These are phyloP conservation scores for Epsilonema sp. DNA, from an alignment of 2,888 invertebrate genomes.

Conservation along the genomic window DNA sequence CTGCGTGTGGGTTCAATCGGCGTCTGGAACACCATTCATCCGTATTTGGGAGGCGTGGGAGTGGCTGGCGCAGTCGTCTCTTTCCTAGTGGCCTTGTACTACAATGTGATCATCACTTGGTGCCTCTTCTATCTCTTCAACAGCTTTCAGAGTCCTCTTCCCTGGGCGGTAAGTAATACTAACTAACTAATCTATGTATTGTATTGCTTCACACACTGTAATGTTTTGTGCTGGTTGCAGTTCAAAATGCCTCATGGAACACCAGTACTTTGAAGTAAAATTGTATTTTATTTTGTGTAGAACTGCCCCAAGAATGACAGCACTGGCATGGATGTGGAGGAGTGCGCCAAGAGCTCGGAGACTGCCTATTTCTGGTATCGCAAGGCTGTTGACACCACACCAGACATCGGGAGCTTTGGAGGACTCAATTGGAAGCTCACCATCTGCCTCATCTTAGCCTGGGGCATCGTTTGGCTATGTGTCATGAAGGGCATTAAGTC, in stretches of 20 bases:
- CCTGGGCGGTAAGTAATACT: conserved; percentile 55
- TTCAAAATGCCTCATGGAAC: too few relatives aligned
- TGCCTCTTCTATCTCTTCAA: conserved; percentile 81
- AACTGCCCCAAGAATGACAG: too few relatives aligned
- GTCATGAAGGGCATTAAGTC: conserved; percentile 92
- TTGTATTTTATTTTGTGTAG: too few relatives aligned
- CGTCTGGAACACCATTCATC: conserved; percentile 87
- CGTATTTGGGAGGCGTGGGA: conserved; percentile 73
- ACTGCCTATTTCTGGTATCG: conserved; percentile 85
- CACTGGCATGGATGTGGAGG: too few relatives aligned
- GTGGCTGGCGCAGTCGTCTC: conserved; percentile 77
- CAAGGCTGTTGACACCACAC: conserved; percentile 69
- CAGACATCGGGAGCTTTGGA: conserved; percentile 60
- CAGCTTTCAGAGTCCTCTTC: conserved; percentile 62
- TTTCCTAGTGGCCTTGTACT: conserved; percentile 75
- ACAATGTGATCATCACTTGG: conserved; percentile 93
- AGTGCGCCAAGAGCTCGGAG: conserved; percentile 61
- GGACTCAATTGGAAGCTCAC: conserved; percentile 82
- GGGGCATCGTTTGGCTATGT: conserved; percentile 77
- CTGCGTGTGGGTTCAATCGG: conserved; percentile 62
- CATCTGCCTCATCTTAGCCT: conserved; percentile 60
- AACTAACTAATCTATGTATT: not conserved
- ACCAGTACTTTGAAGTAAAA: too few relatives aligned
- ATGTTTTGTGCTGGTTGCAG: too few relatives aligned
- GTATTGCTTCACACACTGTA: conserved; percentile 14